Evolutionary conservation across 2,797 vertebrate genomes (phyloP).

Genomic region (Pagetopsis macropterus): DNA sequence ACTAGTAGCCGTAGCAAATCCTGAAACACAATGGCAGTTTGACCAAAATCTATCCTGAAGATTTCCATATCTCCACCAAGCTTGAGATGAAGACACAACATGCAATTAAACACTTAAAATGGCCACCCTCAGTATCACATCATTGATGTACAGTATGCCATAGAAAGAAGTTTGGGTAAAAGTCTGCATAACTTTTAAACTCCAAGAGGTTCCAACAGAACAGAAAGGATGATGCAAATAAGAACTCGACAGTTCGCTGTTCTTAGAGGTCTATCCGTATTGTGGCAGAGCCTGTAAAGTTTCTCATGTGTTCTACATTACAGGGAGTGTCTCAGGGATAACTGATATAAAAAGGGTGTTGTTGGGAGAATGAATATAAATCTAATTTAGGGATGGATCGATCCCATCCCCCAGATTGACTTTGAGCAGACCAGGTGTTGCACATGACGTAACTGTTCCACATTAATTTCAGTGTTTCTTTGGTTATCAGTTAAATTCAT

Average conservation of each 20-base stretch:
- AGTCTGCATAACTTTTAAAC: background rate
- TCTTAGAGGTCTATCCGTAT: background rate
- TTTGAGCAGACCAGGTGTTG: background rate
- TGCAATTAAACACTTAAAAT: constrained; percentile 2
- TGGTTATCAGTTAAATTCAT: background rate
- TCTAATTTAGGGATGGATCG: background rate
- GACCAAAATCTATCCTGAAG: background rate
- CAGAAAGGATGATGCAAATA: background rate
- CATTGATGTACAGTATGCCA: background rate
- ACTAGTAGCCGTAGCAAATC: constrained; percentile 16
- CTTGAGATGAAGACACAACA: constrained; percentile 2
- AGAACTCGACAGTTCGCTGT: background rate
- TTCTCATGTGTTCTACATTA: background rate
- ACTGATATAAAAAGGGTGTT: background rate
- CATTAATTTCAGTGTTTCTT: background rate
- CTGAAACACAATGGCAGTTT: constrained; percentile 11
- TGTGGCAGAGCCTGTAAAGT: background rate
- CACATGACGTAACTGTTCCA: background rate
- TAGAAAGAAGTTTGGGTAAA: background rate
- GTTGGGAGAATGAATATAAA: background rate
- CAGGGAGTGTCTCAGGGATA: background rate
- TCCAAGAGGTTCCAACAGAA: background rate
- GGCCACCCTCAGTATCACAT: background rate
- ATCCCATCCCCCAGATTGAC: background rate
- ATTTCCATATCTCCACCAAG: background rate